Evolutionary conservation across 2,113 vertebrate species (phyloP).

Genomic region (Lagopus leucura): DNA sequence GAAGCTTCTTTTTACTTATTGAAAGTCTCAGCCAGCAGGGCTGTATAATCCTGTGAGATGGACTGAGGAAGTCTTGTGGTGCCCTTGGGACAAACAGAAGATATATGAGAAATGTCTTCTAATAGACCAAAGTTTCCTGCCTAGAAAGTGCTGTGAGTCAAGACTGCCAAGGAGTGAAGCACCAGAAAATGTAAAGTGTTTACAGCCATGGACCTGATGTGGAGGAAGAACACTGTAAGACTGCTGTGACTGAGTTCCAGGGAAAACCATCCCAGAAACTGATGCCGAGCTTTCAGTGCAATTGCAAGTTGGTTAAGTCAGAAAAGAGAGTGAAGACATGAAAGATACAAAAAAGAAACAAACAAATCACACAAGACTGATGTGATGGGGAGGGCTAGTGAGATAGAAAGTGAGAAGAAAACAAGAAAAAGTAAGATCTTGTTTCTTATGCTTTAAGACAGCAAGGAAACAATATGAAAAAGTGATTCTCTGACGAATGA

Average conservation of each 20-base stretch:
- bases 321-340: neutral
- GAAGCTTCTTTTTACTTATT: neutral
- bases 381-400: neutral
- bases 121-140: neutral
- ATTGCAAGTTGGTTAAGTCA: neutral
- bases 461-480: neutral
- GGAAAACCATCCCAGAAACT: neutral
- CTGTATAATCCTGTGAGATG: neutral
- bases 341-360: neutral
- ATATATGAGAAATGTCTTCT: neutral
- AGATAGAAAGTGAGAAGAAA: neutral
- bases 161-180: neutral
- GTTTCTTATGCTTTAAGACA: neutral
- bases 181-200: neutral
- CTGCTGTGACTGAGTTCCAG: neutral
- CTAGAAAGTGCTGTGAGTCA: neutral
- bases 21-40: neutral
- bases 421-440: neutral
- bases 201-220: accelerated
- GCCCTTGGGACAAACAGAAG: neutral
- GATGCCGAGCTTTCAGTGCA: neutral
- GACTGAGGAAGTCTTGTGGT: neutral
- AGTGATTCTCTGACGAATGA: neutral
- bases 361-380: neutral
- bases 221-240: neutral